Base-by-base conservation (phyloP, 2,113 vertebrate genomes). In the Falco punctatus region DNA sequence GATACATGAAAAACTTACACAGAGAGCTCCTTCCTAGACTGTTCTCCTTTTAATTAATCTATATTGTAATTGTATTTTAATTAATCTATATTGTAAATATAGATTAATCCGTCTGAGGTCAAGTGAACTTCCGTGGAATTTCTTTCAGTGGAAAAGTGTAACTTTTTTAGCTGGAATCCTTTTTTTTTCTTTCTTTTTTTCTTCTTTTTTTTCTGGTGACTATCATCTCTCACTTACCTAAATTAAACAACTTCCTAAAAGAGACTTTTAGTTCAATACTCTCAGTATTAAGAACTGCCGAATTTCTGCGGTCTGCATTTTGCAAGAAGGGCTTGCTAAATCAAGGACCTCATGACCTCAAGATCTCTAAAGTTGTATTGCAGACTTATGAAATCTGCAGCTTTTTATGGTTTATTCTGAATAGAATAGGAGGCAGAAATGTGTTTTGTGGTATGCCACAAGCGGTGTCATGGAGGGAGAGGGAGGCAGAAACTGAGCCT, bases 401-500 rank as follows among this genome's bases (percentile, higher is more conserved):
- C 20, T 48, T 79, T 88, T 89, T 88, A 58, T 91, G 67, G 35
- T 86, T 95, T 89, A 38, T 94, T 83, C 20, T 86, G 58, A 84
- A 71, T 12, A 78, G 55, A 86, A 55, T 59, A 23, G 16, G 40
- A 92, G 71, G 51, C 40, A 93, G 74, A 94, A 86, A 83, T 46
- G 52, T 74, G 52, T 84, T 92, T 67, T 91, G 72, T 84, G 69
- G 83, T 86, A 27, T 67, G 81, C 69, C 80, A 87, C 86, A 89
- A 89, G 23, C 44, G 12, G 38, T 55, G 32, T 33, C 1, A 4
- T 64, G 38, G 55, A 89, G 65, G 10, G 67, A 90, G 44, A 65
- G 15, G 5, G 30, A 33, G 84, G 38, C 32, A 88, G 44, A 85
- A 90, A 79, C 0, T 55, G 61, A 90, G 42, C 32, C 40, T 89